Evolutionary conservation across 2,888 invertebrate species (phyloP), one percentile per base, ranked within the genome.

Genomic region (Agrochola litura): DNA sequence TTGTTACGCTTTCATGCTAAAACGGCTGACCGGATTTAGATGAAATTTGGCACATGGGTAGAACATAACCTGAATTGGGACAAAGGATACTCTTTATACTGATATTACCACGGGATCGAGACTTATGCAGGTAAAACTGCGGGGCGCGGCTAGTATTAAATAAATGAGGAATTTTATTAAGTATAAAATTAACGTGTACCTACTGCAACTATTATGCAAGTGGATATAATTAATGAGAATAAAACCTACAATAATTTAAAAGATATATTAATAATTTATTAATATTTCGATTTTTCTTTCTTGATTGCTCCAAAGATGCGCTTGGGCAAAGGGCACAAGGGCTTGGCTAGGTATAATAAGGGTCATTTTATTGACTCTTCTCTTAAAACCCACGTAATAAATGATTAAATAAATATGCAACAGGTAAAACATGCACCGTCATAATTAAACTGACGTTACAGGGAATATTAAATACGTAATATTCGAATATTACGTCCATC

Each of bases 401-500:
- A 22, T 9, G 12, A 41, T 37, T 25, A 46, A 30, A 52, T 0
- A 60, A 54, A n/a, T 41, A 76, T 60, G 65, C 9, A 77, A 56
- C 43, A 46, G 25, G 60, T 37, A n/a, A 49, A 46, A 63, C 41
- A 16, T 30, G 12, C 14, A n/a, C 8, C 68, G 54, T 81, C 67
- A 76, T 43, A 61, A 72, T 58, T 6, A 73, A 60, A 25, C 12
- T 75, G 79, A 82, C 82, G 83, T 63, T 22, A 72, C 61, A 71
- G 71, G 74, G 72, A 68, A 82, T 65, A 54, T 58, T 60, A 0
- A 72, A 60, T 71, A 75, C 77, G 73, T 73, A 77, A 71, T 61
- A 43, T 8, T 41, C 30, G n/a, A 14, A 12, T 30, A 12, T 0
- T 68, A 63, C 76, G 77, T 46, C 14, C n/a, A 41, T 60, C 73